phyloP scores from a whole-genome alignment of 1,140 invertebrate genomes.

The Rhyacophila brunnea region DNA sequence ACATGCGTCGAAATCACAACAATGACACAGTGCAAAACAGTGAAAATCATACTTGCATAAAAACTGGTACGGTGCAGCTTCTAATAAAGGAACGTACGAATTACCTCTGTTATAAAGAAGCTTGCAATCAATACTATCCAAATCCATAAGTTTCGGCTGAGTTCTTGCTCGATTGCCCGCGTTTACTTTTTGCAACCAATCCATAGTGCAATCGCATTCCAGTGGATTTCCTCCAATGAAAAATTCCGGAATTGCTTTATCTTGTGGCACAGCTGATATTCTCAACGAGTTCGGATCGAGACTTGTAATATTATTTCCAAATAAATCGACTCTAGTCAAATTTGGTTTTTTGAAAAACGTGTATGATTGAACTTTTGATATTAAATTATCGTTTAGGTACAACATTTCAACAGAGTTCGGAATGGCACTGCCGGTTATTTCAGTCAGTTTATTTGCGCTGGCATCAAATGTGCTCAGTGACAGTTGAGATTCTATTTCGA shows the following conservation, averaged over 20 bases:
- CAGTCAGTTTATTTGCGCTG: constrained; percentile 79
- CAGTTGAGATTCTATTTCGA: constrained; percentile 81
- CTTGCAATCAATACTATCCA: constrained; percentile 85
- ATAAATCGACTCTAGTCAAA: constrained; percentile 81
- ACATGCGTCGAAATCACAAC: constrained; percentile 92
- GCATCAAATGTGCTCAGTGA: constrained; percentile 83
- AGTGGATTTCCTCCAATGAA: constrained; percentile 89
- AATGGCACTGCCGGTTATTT: constrained; percentile 81
- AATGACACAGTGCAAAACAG: constrained; percentile 87
- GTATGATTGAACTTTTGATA: constrained; percentile 84
- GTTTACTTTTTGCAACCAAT: constrained; percentile 78
- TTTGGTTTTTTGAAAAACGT: constrained; percentile 93
- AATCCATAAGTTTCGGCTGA: constrained; percentile 82
- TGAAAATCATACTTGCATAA: constrained; percentile 88
- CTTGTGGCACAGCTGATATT: constrained; percentile 74
- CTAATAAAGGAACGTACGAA: constrained; percentile 75
- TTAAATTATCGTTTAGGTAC: constrained; percentile 82
- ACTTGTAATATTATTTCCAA: constrained; percentile 79
- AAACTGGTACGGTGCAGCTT: constrained; percentile 83
- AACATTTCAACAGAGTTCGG: constrained; percentile 84
- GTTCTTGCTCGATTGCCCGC: constrained; percentile 72
- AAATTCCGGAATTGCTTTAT: constrained; percentile 83
- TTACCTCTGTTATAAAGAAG: constrained; percentile 81
- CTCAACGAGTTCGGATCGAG: constrained; percentile 83
- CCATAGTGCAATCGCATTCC: constrained; percentile 78